Conservation (phyloP, 1,140 invertebrate species). For the Mesaphorura yosii region DNA sequence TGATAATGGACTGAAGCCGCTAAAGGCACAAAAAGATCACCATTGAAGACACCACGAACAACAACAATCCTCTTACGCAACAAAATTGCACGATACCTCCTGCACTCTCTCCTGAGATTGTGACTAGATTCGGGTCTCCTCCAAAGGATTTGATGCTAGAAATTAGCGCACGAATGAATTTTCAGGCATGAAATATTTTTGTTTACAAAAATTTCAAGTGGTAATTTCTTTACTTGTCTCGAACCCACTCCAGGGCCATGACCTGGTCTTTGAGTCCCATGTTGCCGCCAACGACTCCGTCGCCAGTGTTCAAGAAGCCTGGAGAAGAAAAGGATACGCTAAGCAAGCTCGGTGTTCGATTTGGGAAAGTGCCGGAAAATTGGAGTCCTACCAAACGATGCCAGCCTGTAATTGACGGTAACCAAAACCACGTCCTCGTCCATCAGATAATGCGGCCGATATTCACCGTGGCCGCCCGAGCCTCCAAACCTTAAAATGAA, state of each 20-base stretch:
- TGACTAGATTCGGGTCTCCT: constrained; percentile 57
- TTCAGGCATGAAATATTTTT: no score
- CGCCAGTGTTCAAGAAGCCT: constrained; percentile 38
- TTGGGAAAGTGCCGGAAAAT: neutral
- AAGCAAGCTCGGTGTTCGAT: neutral
- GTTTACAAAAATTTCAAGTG: no score
- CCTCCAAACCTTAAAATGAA: constrained; percentile 32
- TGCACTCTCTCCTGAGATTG: constrained; percentile 54
- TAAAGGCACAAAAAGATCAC: no score
- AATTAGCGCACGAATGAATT: no score
- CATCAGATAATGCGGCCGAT: constrained; percentile 48
- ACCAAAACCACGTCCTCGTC: constrained; percentile 49
- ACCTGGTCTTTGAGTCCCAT: constrained; percentile 41
- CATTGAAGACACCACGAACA: no score
- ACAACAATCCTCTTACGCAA: no score
- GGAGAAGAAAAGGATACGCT: constrained; percentile 25
- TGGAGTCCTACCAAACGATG: constrained; percentile 37
- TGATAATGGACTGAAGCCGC: no score
- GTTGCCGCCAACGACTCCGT: constrained; percentile 39
- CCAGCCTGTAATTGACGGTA: constrained; percentile 52
- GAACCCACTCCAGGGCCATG: constrained; percentile 11
- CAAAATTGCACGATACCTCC: constrained; percentile 38
- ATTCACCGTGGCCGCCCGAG: constrained; percentile 40
- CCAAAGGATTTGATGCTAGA: constrained; percentile 57
- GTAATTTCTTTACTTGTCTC: constrained; percentile 8